phyloP scores from a whole-genome alignment of 2,888 invertebrate species.

The Cheilosia grossa region DNA sequence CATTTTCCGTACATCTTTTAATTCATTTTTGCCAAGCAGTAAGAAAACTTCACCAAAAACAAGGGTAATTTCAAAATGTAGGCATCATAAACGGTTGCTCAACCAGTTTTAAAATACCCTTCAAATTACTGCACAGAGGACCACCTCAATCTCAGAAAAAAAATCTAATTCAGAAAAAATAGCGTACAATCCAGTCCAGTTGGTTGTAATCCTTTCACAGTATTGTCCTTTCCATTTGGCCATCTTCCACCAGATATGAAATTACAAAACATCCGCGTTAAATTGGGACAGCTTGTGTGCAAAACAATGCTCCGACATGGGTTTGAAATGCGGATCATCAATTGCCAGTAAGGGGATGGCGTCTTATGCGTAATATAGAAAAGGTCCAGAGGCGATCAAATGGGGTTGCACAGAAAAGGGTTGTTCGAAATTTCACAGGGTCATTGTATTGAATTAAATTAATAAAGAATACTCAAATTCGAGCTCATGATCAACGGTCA shows the following conservation, averaged over 20 bases:
- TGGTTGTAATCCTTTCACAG: constrained; percentile 42
- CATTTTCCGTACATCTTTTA: constrained; percentile 37
- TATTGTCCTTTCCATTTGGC: constrained; percentile 44
- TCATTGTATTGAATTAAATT: constrained; percentile 48
- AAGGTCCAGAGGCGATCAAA: constrained; percentile 61
- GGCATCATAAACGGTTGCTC: constrained; percentile 3
- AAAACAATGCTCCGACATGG: constrained; percentile 32
- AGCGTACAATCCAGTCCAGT: constrained; percentile 56
- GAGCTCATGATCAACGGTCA: too few relatives aligned
- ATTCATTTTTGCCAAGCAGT: constrained; percentile 63
- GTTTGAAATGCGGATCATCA: constrained; percentile 30
- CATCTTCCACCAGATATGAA: constrained; percentile 39
- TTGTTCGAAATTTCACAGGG: constrained; percentile 65
- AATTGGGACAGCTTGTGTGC: constrained; percentile 52
- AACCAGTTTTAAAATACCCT: constrained; percentile 64
- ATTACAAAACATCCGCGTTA: constrained; percentile 44
- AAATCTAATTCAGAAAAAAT: constrained; percentile 20
- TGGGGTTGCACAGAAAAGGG: constrained; percentile 43
- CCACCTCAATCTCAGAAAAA: constrained; percentile 41
- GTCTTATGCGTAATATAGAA: not conserved
- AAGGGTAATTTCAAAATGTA: constrained; percentile 19
- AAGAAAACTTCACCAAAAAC: constrained; percentile 48
- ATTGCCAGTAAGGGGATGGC: constrained; percentile 28
- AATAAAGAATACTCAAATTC: not conserved
- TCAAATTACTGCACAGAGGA: constrained; percentile 45